Base-by-base conservation (phyloP, 2,797 vertebrate genomes). In the Geotrypetes seraphini region DNA sequence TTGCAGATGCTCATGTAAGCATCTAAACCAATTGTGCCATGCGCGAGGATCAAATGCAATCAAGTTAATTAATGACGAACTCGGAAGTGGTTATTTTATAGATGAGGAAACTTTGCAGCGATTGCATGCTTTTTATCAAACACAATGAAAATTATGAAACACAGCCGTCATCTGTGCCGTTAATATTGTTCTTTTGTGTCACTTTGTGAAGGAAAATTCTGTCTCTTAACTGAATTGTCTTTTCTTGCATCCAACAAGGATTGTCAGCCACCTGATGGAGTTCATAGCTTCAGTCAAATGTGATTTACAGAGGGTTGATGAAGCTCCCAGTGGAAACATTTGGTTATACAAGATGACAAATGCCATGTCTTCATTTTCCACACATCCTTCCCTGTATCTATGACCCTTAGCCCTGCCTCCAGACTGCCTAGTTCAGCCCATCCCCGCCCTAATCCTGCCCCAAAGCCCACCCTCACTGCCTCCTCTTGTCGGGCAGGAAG, bases 51-150 rank as follows among this genome's bases (percentile, higher is more conserved):
- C 43, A 32, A 19, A 6, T 31, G 5, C 16, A 20, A 12, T 39
- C 31, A 56, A 56, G 60, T 30, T 5, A 57, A 58, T 15, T 44
- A 50, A 28, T 15, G 32, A 9, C 25, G 53, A 8, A 40, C 31
- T 53, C 8, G 25, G 32, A 40, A 39, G 13, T 7, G 47, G 14
- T 20, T 47, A 50, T 31, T 31, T n/a, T 41, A 29, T 5, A 17
- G 3, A 22, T 42, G 51, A 39, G n/a, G n/a, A 1, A 22, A 54
- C 49, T 40, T 26, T n/a, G 36, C 14, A 22, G 8, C n/a, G 8
- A 28, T 39, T n/a, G n/a, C n/a, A n/a, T n/a, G 19, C 1, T 28
- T 52, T 16, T 42, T 37, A 25, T 22, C 10, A 34, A 39, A 31
- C 0, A 0, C 10, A 27, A 1, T 19, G 12, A 16, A 47, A 35